Conservation (phyloP, 1,140 invertebrate species). For the Oscheius sp. region DNA sequence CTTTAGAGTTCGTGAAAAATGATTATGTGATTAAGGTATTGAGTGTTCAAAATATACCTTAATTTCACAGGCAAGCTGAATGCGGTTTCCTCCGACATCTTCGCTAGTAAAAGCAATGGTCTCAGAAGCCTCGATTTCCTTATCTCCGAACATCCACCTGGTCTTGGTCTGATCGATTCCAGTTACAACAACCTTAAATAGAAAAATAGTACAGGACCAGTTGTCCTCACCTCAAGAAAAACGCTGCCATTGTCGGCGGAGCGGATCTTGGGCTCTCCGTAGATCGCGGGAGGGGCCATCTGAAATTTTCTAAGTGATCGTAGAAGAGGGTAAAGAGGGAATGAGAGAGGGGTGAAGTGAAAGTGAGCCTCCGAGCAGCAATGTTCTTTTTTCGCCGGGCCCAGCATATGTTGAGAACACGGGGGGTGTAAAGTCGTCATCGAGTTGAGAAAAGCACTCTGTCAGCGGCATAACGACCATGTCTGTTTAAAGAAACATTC, state of each 20-base stretch:
- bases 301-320: background rate
- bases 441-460: background rate
- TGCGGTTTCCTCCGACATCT: conserved; percentile 57
- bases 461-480: background rate
- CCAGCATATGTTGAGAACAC: background rate
- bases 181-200: conserved; percentile 22
- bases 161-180: conserved; percentile 55
- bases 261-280: conserved; percentile 58
- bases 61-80: conserved; percentile 54
- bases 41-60: conserved; percentile 44
- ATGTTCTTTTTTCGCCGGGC: background rate
- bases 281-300: conserved; percentile 56
- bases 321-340: background rate
- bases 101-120: conserved; percentile 49
- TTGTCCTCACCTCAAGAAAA: conserved; percentile 50
- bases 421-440: background rate
- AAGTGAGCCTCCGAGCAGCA: background rate
- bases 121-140: conserved; percentile 51
- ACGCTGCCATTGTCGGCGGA: conserved; percentile 50
- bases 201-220: background rate
- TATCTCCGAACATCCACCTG: conserved; percentile 57
- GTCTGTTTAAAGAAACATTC: too few species aligned
- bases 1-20: too few species aligned
- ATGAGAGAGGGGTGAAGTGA: background rate
- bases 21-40: too few species aligned